Evolutionary conservation across 2,888 invertebrate genomes (phyloP).

Genomic region (Volucella zonaria): DNA sequence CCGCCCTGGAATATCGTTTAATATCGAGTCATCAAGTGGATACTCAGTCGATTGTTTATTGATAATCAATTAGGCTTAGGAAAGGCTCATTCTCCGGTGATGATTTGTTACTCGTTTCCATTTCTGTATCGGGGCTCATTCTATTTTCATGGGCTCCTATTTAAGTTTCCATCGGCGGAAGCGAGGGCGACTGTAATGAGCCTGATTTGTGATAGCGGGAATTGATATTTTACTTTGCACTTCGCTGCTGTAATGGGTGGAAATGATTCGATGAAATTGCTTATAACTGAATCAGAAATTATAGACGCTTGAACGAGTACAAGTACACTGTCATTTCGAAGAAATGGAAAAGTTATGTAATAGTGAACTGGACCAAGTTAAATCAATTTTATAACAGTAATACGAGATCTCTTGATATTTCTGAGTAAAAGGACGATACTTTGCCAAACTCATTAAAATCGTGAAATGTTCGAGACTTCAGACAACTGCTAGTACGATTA

Average conservation of each 20-base stretch:
- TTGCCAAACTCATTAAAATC: no score
- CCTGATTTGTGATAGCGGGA: slow-evolving; percentile 17
- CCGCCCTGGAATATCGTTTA: slow-evolving; percentile 40
- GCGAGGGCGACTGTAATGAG: neutral
- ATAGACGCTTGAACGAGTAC: neutral
- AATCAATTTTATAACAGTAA: no score
- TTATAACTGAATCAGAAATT: slow-evolving; percentile 15
- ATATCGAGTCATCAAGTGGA: slow-evolving; percentile 48
- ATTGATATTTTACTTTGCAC: slow-evolving; percentile 38
- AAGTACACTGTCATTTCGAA: neutral
- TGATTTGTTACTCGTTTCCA: neutral
- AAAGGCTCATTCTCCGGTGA: neutral
- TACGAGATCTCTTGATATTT: no score
- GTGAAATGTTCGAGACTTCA: no score
- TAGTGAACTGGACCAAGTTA: no score
- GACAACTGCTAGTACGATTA: no score
- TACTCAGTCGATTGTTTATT: slow-evolving; percentile 43
- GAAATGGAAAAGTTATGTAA: no score
- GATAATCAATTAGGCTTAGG: slow-evolving; percentile 50
- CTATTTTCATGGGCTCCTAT: neutral
- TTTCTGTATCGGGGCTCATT: neutral
- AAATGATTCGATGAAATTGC: slow-evolving; percentile 13
- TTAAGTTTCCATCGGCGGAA: slow-evolving; percentile 3
- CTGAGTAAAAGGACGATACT: no score
- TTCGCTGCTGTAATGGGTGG: slow-evolving; percentile 7